phyloP scores from a whole-genome alignment of 1,140 invertebrate genomes.

The Neotoxoptera formosana region DNA sequence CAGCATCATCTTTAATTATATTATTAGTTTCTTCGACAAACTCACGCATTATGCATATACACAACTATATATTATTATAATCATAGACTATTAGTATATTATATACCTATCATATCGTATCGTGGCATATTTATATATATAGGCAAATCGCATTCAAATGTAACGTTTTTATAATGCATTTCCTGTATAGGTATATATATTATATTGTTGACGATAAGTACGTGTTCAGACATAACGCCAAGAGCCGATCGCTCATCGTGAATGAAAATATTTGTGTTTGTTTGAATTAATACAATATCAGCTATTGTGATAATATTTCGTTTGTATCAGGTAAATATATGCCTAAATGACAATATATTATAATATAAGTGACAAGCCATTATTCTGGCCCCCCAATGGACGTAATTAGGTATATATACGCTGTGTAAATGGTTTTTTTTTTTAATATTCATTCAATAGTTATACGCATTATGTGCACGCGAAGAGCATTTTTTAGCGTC shows the following conservation, averaged over 20 bases:
- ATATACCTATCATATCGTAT: not conserved
- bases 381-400: not conserved
- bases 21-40: constrained; percentile 10
- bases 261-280: no score
- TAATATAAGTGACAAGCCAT: not conserved
- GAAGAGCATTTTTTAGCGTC: not conserved
- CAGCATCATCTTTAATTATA: constrained; percentile 37
- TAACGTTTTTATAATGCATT: not conserved
- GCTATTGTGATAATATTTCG: constrained; percentile 4
- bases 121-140: not conserved
- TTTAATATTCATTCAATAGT: not conserved
- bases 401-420: not conserved
- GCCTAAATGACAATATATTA: not conserved
- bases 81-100: not conserved
- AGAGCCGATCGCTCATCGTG: not conserved
- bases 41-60: not conserved
- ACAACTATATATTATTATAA: not conserved
- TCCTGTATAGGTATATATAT: not conserved
- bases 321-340: not conserved
- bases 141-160: not conserved
- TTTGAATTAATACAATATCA: not conserved
- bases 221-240: not conserved
- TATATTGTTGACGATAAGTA: not conserved
- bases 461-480: not conserved
- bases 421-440: not conserved